Base-by-base conservation (phyloP, 1,140 invertebrate genomes). In the Calephelis virginiensis region DNA sequence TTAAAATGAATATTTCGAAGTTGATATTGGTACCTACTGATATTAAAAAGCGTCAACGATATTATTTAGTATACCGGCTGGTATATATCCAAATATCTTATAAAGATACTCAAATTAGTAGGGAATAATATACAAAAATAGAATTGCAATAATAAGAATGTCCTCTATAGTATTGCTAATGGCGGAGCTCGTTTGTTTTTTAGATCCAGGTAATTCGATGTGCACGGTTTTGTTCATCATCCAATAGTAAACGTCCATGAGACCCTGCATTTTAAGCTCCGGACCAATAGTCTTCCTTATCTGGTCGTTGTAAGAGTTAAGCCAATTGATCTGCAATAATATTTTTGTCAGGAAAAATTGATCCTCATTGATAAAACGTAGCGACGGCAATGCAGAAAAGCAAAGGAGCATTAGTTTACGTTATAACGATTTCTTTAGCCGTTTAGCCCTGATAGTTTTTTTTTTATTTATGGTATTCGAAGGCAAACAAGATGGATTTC, bases 231-330 rank as follows among this genome's bases (percentile, higher is more conserved):
- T 95, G 71, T 94, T 93, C 93, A 95, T 94, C 94, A 97, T 94
- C 96, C 96, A 97, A 67, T 94, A 93, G 82, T 95, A 96, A 1
- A 93, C 95, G 67, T 93, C 93, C 82, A 93, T 94, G 72, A 93
- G 92, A 5, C 93, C 92, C 81, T 94, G 93, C 49, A 83, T 92
- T 74, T 95, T 95, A 11, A 97, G 88, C 77, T 96, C 95, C 6
- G 92, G 89, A 0, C 96, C 96, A 1, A 97, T 94, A 59, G 93
- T 87, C 56, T 93, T 89, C 40, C 95, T 86, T 50, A 97, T 95
- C 67, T 93, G 92, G 28, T 92, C 92, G 89, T 97, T 96, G 81
- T 97, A 97, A 1, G 93, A 87, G 80, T 97, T 97, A 10, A 97
- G 81, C 95, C 96, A 96, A 7, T 92, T 92, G 80, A 94, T 93